These are phyloP conservation scores for Opisthocomus hoazin DNA, from an alignment of 2,113 vertebrate genomes.

Conservation along the genomic window DNA sequence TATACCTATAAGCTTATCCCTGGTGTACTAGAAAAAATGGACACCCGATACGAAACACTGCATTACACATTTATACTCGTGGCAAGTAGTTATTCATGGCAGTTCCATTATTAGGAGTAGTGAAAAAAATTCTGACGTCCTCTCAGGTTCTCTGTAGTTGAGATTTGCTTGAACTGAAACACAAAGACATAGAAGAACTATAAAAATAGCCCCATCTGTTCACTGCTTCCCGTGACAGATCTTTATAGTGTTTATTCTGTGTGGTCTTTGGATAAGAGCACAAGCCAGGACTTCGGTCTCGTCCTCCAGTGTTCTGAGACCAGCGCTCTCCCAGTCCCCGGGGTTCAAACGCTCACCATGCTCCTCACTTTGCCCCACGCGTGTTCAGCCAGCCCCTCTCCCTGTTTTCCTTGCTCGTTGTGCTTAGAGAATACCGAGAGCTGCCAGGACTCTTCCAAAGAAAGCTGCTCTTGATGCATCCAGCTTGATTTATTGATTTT, in stretches of 20 bases:
- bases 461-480: not conserved
- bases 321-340: not conserved
- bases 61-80: not conserved
- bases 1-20: not conserved
- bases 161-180: not conserved
- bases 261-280: not conserved
- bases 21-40: not conserved
- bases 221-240: not conserved
- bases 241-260: not conserved
- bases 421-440: not conserved
- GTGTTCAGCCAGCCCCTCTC: not conserved
- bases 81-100: not conserved
- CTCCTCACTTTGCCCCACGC: rapidly evolving
- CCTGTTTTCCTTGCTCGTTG: not conserved
- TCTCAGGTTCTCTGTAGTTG: not conserved
- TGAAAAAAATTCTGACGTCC: not conserved
- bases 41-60: not conserved
- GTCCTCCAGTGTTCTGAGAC: not conserved
- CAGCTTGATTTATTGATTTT: not conserved
- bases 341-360: not conserved
- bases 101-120: not conserved
- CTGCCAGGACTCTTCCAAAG: not conserved
- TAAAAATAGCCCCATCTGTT: constrained; percentile 26
- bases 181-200: not conserved
- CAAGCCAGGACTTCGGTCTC: not conserved